A percentile compares a stretch with the other conserved stretches of the same genome.
phyloP scores from a whole-genome alignment of 2,797 vertebrate genomes.

The Monodelphis domestica region DNA sequence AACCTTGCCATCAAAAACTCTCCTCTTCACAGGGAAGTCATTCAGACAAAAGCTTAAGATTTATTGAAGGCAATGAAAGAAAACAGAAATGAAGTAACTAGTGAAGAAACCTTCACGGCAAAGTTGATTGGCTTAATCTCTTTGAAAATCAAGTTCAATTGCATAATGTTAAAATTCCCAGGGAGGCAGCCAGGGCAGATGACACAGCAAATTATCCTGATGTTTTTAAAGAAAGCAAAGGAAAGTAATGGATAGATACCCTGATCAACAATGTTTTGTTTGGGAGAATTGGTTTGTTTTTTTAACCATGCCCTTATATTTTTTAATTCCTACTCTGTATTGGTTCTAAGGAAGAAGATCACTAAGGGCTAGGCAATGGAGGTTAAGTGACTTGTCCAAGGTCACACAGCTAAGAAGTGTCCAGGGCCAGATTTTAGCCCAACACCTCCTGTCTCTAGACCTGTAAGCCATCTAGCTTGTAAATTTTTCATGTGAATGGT shows the following conservation, averaged over 20 bases:
- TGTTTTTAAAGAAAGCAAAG: not conserved
- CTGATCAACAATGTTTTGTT: too few species aligned
- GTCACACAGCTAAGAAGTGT: too few species aligned
- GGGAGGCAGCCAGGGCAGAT: not conserved
- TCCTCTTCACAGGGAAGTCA: not conserved
- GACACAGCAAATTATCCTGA: not conserved
- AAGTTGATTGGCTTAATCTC: not conserved
- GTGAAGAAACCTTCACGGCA: not conserved
- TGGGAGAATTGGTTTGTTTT: too few species aligned
- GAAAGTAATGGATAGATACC: not conserved
- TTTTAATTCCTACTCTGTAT: too few species aligned
- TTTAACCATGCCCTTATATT: too few species aligned
- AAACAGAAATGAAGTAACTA: not conserved
- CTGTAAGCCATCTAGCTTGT: too few species aligned
- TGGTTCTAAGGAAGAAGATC: too few species aligned
- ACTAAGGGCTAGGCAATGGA: too few species aligned
- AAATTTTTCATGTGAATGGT: not conserved
- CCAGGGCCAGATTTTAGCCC: too few species aligned
- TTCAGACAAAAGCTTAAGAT: not conserved
- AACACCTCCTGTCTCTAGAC: too few species aligned
- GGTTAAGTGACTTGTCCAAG: too few species aligned
- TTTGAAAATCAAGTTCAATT: not conserved
- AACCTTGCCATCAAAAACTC: not conserved
- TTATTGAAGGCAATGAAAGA: not conserved
- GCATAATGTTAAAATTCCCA: not conserved